Evolutionary conservation across 1,140 invertebrate species (phyloP), one percentile per base, ranked within the genome.

Genomic region (Anastrepha ludens): DNA sequence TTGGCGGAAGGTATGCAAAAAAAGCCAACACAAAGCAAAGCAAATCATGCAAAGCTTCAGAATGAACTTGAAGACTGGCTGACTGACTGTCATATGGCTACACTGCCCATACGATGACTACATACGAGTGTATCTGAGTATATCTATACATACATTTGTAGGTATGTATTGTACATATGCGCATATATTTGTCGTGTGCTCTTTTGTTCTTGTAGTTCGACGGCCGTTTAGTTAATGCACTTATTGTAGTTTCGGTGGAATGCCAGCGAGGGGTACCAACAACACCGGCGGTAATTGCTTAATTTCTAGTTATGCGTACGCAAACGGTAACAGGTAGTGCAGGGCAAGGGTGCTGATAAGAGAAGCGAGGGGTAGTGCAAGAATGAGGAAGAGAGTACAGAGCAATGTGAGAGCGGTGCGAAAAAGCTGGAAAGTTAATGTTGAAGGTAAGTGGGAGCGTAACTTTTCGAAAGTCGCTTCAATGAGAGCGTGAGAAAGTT

Each of bases 211-310:
- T n/a, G 47, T n/a, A 81, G 74, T 81, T 81, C 74, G 74, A 81
- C 74, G 74, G 44, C 44, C 74, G 47, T 55, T 81, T 81, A 81
- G 47, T 29, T 81, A 81, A 81, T 55, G 74, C 44, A 67, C 39
- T 74, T 74, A n/a, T 44, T 13, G 47, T 17, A 7, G 17, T 81
- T 81, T 29, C n/a, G 15, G n/a, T 7, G 13, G 41, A 20, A 81
- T 58, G 74, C 47, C 44, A 81, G 74, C 15, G 47, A 41, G 74
- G 74, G 74, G 74, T 58, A 55, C 39, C 44, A 74, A 81, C 50
- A 81, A 81, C 74, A 81, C 74, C 74, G 41, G 74, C 74, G 7
- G 47, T 81, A 81, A 81, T 81, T 81, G 74, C 47, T 81, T 81
- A 81, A 81, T 81, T 81, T 81, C 74, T 81, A 55, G 74, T 58